Base-by-base conservation (phyloP, 2,113 vertebrate species). In the Saguinus midas region DNA sequence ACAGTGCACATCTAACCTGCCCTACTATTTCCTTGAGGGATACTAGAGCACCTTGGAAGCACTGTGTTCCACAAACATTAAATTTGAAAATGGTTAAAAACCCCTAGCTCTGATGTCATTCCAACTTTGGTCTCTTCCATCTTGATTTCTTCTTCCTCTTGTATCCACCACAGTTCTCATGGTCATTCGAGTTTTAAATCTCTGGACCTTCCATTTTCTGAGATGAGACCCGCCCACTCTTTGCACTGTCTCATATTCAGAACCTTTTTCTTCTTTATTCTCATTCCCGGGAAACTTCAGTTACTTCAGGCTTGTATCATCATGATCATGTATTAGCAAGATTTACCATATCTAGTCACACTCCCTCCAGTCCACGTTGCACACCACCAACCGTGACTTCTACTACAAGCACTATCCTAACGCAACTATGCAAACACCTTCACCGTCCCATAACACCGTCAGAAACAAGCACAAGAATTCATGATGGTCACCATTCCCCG, bases 21-120 rank as follows among this genome's bases (percentile, higher is more conserved):
- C 45, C 6, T 14, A 27, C 66, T 72, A 12, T 35, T 76, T 32
- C 29, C 78, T 23, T 13, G 4, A 37, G 84, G 55, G 50, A 5
- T 4, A 40, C 0, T 0, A 52, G 3, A 3, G 50, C 0, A 61
- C 32, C 43, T 13, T 27, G 50, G 11, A 57, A 29, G 45, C 9
- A 35, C 43, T 0, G 5, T 7, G 32, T 25, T 81, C 52, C 66
- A 93, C 29, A 64, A 48, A 68, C 73, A 43, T 23, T 37, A 81
- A 57, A 37, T 1, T 2, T 14, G n/a, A 80, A 37, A 73, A 35
- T 13, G 12, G 48, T 6, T 70, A 35, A 48, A 58, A 21, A 18
- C 3, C 43, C 57, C 17, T 40, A 13, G 32, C 2, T 23, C 20
- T 23, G 43, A 37, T 0, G 10, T 25, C 79, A 70, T 8, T 52